Percentiles rank a stretch among this genome's conserved stretches.
Evolutionary conservation across 1,140 invertebrate species (phyloP).

Genomic region (Atopsyche davidsoni): DNA sequence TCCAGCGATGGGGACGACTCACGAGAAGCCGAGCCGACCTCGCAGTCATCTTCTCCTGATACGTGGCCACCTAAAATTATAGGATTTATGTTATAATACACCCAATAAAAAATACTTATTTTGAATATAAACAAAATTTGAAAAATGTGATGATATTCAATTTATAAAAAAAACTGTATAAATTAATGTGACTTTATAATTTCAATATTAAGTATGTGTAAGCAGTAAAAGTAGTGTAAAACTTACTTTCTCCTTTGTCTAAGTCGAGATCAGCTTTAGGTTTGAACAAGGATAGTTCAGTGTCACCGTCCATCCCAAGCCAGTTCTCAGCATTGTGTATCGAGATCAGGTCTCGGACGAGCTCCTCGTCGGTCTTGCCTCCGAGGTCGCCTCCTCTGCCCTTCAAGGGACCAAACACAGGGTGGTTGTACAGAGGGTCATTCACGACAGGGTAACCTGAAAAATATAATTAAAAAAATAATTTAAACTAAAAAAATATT

Average conservation of each 20-base stretch:
- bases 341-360: conserved; percentile 82
- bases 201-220: no score
- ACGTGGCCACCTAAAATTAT: conserved; percentile 25
- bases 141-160: no score
- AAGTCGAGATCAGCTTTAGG: conserved; percentile 62
- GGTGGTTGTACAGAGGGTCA: conserved; percentile 92
- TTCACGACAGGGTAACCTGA: conserved; percentile 93
- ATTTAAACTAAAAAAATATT: conserved; percentile 3
- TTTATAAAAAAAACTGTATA: not conserved
- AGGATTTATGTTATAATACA: conserved; percentile 10
- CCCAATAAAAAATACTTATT: not conserved
- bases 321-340: conserved; percentile 92
- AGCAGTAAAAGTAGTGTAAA: no score
- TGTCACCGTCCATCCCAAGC: conserved; percentile 84
- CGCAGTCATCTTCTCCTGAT: conserved; percentile 49
- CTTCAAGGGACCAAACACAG: conserved; percentile 83
- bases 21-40: conserved; percentile 53
- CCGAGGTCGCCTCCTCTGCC: conserved; percentile 89
- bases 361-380: conserved; percentile 82
- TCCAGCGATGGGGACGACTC: conserved; percentile 60
- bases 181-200: no score
- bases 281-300: conserved; percentile 69
- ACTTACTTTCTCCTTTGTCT: conserved; percentile 39
- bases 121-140: not conserved
- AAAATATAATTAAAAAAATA: conserved; percentile 20